Base-by-base conservation (phyloP, 2,797 vertebrate species). In the Mallotus villosus region DNA sequence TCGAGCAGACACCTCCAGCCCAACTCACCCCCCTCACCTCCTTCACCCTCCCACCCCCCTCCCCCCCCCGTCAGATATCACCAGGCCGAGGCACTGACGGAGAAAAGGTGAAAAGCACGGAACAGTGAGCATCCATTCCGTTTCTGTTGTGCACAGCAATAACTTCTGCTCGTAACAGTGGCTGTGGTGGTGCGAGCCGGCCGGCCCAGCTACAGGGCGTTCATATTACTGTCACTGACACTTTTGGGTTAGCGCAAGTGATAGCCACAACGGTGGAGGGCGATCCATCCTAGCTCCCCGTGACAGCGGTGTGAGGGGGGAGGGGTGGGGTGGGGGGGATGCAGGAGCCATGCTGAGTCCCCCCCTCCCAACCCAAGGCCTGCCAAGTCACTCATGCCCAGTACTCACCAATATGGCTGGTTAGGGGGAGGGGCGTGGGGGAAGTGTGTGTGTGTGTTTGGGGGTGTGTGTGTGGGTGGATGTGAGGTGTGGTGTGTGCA, bases 221-320 rank as follows among this genome's bases (percentile, higher is more conserved):
- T 81, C 75, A 69, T 82, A 78, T 83, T 76, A 76, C 83, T 73
- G 67, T 57, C 73, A 7, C 65, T 91, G 90, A 92, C 90, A 90
- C 83, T 89, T 91, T 85, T 91, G 91, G 92, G 90, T 90, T 86
- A 87, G 78, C 58, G 67, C 81, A 84, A 89, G 86, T 87, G 88
- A 89, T 90, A 79, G 88, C 81, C 84, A 77, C 77, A 21, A 75
- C 41, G 14, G 74, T 63, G 75, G 9, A 59, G 74, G 82, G 81
- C 71, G 75, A 91, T 92, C 82, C 84, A 88, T 90, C 81, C 78
- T 80, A 53, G 2, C 60, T 27, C 64, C 7, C 7, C 24, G 51
- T 83, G 84, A 85, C 81, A 81, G 82, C 51, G 0, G 60, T 2
- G 49, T 49, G 27, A 29, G 27, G 27, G 76, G 74, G 80, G 79